These are phyloP conservation scores for Lycophotia porphyrea DNA, from an alignment of 2,888 invertebrate genomes.

Conservation along the genomic window DNA sequence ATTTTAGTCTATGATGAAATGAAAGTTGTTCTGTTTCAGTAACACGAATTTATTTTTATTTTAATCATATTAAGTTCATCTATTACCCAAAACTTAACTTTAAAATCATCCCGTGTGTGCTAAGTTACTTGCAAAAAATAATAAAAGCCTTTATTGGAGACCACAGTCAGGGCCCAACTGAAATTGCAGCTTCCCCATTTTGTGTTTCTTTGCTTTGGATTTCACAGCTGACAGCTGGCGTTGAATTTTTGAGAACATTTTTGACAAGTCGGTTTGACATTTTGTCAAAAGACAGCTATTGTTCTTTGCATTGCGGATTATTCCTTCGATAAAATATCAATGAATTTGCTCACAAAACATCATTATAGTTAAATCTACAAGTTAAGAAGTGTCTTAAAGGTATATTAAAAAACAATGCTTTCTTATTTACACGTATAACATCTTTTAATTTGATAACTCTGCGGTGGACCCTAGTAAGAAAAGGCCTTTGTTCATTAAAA, in stretches of 20 bases:
- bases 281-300: neutral
- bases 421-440: neutral
- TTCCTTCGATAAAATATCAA: neutral
- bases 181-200: neutral
- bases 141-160: neutral
- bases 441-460: neutral
- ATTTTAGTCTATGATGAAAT: conserved; percentile 30
- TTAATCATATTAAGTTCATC: neutral
- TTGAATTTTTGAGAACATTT: neutral
- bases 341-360: conserved; percentile 3
- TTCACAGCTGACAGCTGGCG: conserved; percentile 2
- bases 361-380: neutral
- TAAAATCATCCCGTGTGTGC: neutral
- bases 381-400: conserved; percentile 11
- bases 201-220: neutral
- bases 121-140: neutral
- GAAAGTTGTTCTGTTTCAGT: conserved; percentile 1
- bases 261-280: conserved; percentile 16
- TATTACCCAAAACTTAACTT: too few relatives aligned
- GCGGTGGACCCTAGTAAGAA: neutral
- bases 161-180: too few relatives aligned
- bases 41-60: neutral
- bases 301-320: neutral
- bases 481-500: neutral
- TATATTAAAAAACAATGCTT: conserved; percentile 4